phyloP scores from a whole-genome alignment of 2,888 invertebrate genomes.

The Drosophila algonquin region DNA sequence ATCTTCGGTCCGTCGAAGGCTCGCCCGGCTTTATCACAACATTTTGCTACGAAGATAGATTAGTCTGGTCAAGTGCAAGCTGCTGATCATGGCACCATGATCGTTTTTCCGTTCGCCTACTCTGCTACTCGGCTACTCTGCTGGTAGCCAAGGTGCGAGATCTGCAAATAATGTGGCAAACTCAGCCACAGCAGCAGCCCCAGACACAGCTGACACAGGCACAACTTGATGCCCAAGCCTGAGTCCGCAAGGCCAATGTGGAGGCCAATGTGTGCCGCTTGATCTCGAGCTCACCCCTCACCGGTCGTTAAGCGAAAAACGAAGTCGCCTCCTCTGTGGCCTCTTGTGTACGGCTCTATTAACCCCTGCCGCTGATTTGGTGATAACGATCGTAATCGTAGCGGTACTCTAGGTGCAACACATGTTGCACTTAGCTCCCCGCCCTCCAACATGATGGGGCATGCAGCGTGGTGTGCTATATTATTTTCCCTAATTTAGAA shows the following conservation, averaged over 20 bases:
- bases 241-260: constrained; percentile 34
- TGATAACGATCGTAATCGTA: constrained; percentile 83
- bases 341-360: constrained; percentile 80
- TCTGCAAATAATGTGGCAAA: constrained; percentile 78
- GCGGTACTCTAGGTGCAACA: constrained; percentile 74
- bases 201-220: background rate
- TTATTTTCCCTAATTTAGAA: constrained; percentile 76
- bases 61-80: constrained; percentile 75
- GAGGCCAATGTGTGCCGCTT: constrained; percentile 69
- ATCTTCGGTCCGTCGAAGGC: constrained; percentile 26
- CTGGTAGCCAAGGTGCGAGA: constrained; percentile 73
- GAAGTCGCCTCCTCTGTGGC: constrained; percentile 43
- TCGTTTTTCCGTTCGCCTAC: constrained; percentile 34
- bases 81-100: constrained; percentile 33
- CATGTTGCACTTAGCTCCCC: constrained; percentile 67
- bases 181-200: constrained; percentile 15
- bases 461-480: constrained; percentile 39
- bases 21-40: constrained; percentile 70
- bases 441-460: constrained; percentile 2
- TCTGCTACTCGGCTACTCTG: constrained; percentile 14
- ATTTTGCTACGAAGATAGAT: constrained; percentile 69
- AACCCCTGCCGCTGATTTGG: constrained; percentile 82
- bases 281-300: constrained; percentile 5
- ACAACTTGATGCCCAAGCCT: background rate
- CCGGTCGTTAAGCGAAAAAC: constrained; percentile 61